Evolutionary conservation across 2,888 invertebrate species (phyloP), one percentile per base, ranked within the genome.

Genomic region (Tethea ocularis): DNA sequence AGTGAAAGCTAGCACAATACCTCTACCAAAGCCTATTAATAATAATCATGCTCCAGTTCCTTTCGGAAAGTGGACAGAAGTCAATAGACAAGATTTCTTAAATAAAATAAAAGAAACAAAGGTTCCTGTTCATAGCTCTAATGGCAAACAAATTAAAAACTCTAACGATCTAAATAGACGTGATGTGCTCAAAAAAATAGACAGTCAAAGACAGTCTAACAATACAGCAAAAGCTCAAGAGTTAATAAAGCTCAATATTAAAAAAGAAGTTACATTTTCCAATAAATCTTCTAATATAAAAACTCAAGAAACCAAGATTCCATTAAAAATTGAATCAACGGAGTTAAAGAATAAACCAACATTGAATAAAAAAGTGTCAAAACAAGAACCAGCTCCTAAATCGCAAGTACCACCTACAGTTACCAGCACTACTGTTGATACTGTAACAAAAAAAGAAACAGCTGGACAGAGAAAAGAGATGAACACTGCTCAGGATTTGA

Each of bases 61-160:
- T 36, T 93, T 93, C 72, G 93, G 93, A 8, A 86, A 90, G 75
- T 93, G 93, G 93, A 93, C 93, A 41, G 89, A 88, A 63, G 91
- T 83, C 7, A 88, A 93, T 66, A 87, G 91, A 58, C 90, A 91
- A 75, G 90, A 88, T 51, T 93, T 91, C 73, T 74, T 93, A 22
- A 86, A 87, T 66, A 90, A 90, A 82, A 87, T 92, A 57, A 91
- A 90, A 68, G 88, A 88, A 74, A 72, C 82, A 6, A 92, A 88
- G 72, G 74, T 81, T 11, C 83, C 87, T 51, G 75, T 79, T 23
- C 80, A 68, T 59, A 80, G 72, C 63, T 79, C 86, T 17, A 88
- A 84, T 63, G 81, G 87, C 6, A 91, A 91, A 68, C 90, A 91
- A 71, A 77, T 92, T 5, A 93, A 92, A 69, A 91, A 91, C 68